Evolutionary conservation across 2,888 invertebrate species (phyloP).

Genomic region (Neoaliturus tenellus): DNA sequence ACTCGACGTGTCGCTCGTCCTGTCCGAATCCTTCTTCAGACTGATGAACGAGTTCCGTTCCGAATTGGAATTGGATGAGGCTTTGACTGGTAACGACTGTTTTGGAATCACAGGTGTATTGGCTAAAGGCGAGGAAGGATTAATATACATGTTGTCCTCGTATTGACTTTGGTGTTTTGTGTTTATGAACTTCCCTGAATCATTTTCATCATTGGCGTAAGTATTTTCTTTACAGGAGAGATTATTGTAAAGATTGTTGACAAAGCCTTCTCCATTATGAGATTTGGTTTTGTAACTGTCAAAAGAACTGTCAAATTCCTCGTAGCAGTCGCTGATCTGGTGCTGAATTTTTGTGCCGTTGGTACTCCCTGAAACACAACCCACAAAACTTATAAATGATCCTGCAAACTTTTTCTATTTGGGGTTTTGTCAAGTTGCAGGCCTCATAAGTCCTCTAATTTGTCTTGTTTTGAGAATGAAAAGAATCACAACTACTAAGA

Average conservation of each 20-base stretch:
- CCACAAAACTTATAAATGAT: too few relatives aligned
- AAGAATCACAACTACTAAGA: too few relatives aligned
- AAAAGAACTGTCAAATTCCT: conserved; percentile 37
- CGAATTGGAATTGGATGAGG: background rate
- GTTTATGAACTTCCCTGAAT: background rate
- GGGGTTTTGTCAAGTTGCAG: too few relatives aligned
- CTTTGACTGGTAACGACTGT: background rate
- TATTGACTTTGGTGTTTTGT: background rate
- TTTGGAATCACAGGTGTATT: conserved; percentile 32
- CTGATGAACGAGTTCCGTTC: conserved; percentile 38
- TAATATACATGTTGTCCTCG: conserved; percentile 15
- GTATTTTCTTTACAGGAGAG: conserved; percentile 5
- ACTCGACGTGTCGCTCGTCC: conserved; percentile 43
- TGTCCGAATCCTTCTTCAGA: conserved; percentile 43
- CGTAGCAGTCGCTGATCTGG: conserved; percentile 35
- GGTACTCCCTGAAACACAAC: conserved; percentile 31
- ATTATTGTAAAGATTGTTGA: conserved; percentile 42
- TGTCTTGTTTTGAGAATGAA: too few relatives aligned
- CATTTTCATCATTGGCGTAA: conserved; percentile 19
- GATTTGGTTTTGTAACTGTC: conserved; percentile 6
- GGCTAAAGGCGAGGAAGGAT: conserved; percentile 29
- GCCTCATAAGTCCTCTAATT: too few relatives aligned
- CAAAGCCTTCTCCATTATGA: background rate
- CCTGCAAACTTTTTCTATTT: too few relatives aligned
- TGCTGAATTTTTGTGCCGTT: background rate